Evolutionary conservation across 2,888 invertebrate species (phyloP), one percentile per base, ranked within the genome.

Genomic region (Drosophila neonasuta): DNA sequence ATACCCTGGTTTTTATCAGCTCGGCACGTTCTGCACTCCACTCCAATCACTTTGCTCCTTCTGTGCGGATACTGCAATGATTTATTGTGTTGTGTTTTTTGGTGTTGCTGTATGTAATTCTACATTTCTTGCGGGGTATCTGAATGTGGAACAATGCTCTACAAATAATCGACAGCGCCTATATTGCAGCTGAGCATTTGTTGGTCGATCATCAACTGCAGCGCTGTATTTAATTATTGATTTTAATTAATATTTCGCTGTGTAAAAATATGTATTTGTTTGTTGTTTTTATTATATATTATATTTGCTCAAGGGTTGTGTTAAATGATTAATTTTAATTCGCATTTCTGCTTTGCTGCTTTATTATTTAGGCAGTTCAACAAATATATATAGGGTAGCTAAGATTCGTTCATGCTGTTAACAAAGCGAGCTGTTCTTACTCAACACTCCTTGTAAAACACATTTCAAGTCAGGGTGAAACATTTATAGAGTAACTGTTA

Each of bases 1-100:
- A 60, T 73, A 36, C 46, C 45, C 56, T 45, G 9, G 34, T 10
- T 13, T 34, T 54, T 54, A 54, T 54, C 20, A 32, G 32, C 30
- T 1, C 8, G 30, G n/a, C 7, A 20, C 42, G 52, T 6, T 3
- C 8, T 20, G 20, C 3, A 11, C 20, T 9, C 20, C 9, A 8
- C 20, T 17, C 10, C 17, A 4, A 24, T 4, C 2, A 34, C 8
- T 7, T n/a, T 17, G 20, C 17, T 17, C 11, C 39, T 15, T 10
- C 34, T 39, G 7, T 2, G 39, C 39, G 39, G 39, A 13, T 10
- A 32, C 10, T 39, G 24, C 9, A 2, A 9, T 51, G 36, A 51
- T 51, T 51, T 51, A 24, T 51, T 24, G 49, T 34, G 39, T 13
- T 39, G 13, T 13, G 8, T 39, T 15, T 41, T 36, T 41, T 15